Conservation (phyloP, 2,888 invertebrate genomes). For the Yponomeuta malinellus region DNA sequence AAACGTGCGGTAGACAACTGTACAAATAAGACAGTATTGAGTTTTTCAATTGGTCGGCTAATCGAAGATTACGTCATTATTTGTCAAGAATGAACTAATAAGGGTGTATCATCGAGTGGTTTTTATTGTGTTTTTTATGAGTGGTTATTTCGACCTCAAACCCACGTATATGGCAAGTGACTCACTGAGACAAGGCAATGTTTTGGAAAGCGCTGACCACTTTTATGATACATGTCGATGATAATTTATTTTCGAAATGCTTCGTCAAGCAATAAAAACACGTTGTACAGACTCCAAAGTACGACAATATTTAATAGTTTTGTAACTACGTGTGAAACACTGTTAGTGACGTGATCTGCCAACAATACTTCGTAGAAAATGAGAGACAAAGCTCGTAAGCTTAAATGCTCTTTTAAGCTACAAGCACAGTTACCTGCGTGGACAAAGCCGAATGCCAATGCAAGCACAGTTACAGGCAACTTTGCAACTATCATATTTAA, state of each 20-base stretch:
- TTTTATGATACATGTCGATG: not conserved
- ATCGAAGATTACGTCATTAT: not conserved
- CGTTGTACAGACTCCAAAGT: too few species aligned
- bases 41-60: not conserved
- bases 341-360: too few species aligned
- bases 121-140: slow-evolving; percentile 5
- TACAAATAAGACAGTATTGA: not conserved
- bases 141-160: not conserved
- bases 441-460: too few species aligned
- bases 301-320: too few species aligned
- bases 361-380: too few species aligned
- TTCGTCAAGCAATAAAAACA: not conserved
- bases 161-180: not conserved
- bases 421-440: too few species aligned
- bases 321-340: too few species aligned
- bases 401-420: too few species aligned
- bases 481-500: too few species aligned
- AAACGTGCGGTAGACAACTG: not conserved
- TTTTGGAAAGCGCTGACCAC: not conserved
- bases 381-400: too few species aligned
- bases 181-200: not conserved
- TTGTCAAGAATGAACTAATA: slow-evolving; percentile 4
- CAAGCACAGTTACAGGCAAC: too few species aligned
- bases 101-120: not conserved
- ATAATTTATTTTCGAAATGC: not conserved